Percentiles rank a stretch among this genome's conserved stretches.
Conservation (phyloP, 1,140 invertebrate genomes). For the Samia ricini region DNA sequence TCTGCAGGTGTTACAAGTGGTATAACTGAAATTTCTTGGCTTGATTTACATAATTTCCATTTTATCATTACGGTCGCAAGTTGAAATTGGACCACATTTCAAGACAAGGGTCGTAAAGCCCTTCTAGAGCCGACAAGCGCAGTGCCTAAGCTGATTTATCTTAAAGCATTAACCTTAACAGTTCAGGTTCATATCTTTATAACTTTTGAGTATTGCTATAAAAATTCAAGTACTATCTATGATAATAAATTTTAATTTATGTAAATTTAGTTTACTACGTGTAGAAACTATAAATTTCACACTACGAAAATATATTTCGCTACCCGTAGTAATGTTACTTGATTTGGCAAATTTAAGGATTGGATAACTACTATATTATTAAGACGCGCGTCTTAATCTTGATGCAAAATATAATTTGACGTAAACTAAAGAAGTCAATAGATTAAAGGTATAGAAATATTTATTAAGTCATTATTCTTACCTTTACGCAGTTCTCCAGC, state of each 20-base stretch:
- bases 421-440: too few species aligned
- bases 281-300: too few species aligned
- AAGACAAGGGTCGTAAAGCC: slow-evolving; percentile 16
- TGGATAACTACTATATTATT: too few species aligned
- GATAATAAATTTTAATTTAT: too few species aligned
- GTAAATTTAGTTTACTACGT: too few species aligned
- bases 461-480: slow-evolving; percentile 15
- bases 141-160: slow-evolving; percentile 8
- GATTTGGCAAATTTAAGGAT: too few species aligned
- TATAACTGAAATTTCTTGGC: slow-evolving; percentile 7
- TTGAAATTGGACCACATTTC: slow-evolving; percentile 12
- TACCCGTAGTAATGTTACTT: too few species aligned
- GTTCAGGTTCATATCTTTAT: not conserved
- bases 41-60: slow-evolving; percentile 17
- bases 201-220: not conserved
- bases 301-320: too few species aligned
- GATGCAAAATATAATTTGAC: too few species aligned
- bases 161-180: slow-evolving; percentile 5
- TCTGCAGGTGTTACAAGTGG: slow-evolving; percentile 13
- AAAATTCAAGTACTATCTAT: too few species aligned
- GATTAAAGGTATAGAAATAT: too few species aligned
- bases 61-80: slow-evolving; percentile 16
- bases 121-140: slow-evolving; percentile 10
- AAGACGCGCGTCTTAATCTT: too few species aligned
- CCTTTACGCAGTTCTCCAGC: slow-evolving; percentile 61